Conservation (phyloP, 2,888 invertebrate genomes). For the Lamproptera curius region DNA sequence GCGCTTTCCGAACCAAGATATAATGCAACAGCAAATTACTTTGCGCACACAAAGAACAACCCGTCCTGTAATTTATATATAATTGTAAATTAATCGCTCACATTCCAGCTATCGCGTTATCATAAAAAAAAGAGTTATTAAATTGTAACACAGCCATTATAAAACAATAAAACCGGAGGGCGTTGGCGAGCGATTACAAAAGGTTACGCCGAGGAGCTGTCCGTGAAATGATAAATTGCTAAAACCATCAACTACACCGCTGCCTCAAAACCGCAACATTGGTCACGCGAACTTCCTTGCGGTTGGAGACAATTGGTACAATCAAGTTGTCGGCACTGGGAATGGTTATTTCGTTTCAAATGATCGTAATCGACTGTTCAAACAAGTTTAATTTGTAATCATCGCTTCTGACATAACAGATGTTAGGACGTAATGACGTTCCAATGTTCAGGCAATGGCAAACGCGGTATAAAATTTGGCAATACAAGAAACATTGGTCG, state of each 20-base stretch:
- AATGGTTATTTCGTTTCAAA: constrained; percentile 19
- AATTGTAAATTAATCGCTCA: too few species aligned
- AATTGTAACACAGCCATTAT: constrained; percentile 8
- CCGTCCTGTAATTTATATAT: too few species aligned
- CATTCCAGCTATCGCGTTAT: too few species aligned
- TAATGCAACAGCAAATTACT: too few species aligned
- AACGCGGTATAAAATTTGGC: too few species aligned
- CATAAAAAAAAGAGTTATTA: not conserved
- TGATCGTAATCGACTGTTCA: constrained; percentile 11
- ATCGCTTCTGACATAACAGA: too few species aligned
- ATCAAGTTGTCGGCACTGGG: constrained; percentile 34
- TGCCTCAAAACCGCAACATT: constrained; percentile 28
- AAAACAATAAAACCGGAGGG: constrained; percentile 10
- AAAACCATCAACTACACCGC: constrained; percentile 19
- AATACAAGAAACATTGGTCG: too few species aligned
- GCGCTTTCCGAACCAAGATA: too few species aligned
- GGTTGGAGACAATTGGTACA: constrained; percentile 31
- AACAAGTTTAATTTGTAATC: too few species aligned
- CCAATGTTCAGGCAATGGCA: too few species aligned
- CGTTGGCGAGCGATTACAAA: constrained; percentile 2
- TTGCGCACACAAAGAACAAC: too few species aligned
- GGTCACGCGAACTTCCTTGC: constrained; percentile 33
- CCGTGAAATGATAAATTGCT: constrained; percentile 17
- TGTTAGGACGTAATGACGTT: too few species aligned
- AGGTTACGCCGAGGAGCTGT: constrained; percentile 1